Evolutionary conservation across 2,113 vertebrate species (phyloP).

Genomic region (Peromyscus maniculatus): DNA sequence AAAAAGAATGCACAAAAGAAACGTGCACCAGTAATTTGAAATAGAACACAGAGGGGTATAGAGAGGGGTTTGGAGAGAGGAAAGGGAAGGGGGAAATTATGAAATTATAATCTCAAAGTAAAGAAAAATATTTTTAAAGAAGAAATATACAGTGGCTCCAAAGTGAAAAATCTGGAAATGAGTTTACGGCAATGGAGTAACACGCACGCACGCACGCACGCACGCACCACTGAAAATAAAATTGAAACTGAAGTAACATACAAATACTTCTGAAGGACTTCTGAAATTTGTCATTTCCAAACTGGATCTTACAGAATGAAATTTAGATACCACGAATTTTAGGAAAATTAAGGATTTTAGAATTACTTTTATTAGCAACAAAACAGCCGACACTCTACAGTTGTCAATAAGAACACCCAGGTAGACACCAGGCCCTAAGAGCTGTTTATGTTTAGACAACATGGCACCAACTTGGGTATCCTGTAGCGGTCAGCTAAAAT

Average conservation of each 20-base stretch:
- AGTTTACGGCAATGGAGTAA: background rate
- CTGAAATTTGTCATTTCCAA: conserved; percentile 46
- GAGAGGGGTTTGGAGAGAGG: background rate
- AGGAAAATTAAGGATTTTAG: background rate
- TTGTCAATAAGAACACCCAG: background rate
- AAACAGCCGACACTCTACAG: conserved; percentile 22
- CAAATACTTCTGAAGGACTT: background rate
- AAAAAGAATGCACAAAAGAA: background rate
- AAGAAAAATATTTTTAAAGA: background rate
- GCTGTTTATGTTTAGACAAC: background rate
- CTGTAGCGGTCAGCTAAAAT: background rate
- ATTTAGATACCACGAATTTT: background rate
- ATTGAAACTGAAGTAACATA: conserved; percentile 35
- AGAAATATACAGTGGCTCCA: background rate
- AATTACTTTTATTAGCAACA: conserved; percentile 27
- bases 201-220: background rate
- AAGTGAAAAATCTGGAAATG: background rate
- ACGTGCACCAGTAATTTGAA: background rate
- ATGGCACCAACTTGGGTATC: no score
- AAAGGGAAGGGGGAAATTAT: background rate
- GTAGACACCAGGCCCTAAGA: background rate
- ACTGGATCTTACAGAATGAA: background rate
- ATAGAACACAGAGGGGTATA: background rate
- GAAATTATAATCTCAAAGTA: background rate
- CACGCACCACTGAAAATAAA: background rate